Evolutionary conservation across 1,140 invertebrate species (phyloP).

Genomic region (Sipha flava): DNA sequence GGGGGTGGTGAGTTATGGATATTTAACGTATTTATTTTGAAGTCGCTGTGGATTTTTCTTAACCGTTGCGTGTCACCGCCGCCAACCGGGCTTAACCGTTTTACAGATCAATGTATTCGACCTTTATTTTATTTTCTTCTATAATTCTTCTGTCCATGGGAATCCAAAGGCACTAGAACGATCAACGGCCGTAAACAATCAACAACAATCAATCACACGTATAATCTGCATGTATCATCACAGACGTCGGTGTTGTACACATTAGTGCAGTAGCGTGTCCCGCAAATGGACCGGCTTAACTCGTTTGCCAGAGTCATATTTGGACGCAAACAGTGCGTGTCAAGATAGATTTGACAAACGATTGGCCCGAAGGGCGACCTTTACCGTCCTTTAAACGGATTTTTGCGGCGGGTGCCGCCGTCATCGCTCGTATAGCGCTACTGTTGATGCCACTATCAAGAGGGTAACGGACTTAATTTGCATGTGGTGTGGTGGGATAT

Average conservation of each 20-base stretch:
- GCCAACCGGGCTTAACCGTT: not conserved
- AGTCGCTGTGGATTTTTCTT: not conserved
- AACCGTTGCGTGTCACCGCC: not conserved
- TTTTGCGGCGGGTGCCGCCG: not conserved
- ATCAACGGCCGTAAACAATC: conserved; percentile 19
- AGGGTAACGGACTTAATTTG: conserved; percentile 26
- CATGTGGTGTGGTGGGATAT: not conserved
- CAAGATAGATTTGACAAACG: conserved; percentile 22
- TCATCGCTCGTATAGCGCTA: not conserved
- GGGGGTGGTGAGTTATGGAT: not conserved
- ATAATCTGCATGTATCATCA: conserved; percentile 13
- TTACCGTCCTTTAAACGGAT: conserved; percentile 28
- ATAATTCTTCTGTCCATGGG: not conserved
- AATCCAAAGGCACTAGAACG: not conserved
- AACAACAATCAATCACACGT: not conserved
- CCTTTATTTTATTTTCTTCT: not conserved
- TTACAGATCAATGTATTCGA: conserved; percentile 5
- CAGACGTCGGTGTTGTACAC: not conserved
- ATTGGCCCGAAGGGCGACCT: not conserved
- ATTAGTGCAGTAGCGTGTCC: not conserved
- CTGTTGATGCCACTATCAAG: not conserved
- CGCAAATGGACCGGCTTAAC: conserved; percentile 24
- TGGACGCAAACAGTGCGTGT: conserved; percentile 13
- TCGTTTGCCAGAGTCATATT: conserved; percentile 11
- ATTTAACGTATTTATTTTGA: not conserved